These are phyloP conservation scores for Centrocercus urophasianus DNA, from an alignment of 2,113 vertebrate genomes.

Conservation along the genomic window DNA sequence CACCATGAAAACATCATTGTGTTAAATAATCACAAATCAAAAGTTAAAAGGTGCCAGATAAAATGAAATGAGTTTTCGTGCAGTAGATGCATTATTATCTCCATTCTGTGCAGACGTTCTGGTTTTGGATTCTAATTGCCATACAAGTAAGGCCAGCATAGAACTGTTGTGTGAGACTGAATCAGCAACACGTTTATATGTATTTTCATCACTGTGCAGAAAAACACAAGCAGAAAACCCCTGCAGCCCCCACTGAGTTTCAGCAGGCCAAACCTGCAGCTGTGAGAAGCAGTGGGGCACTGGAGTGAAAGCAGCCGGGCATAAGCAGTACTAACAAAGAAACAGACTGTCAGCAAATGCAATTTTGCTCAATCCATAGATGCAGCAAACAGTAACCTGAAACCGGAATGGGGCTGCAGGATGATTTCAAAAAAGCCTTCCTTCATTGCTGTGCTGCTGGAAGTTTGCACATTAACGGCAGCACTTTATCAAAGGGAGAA, in stretches of 20 bases:
- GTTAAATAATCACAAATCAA: not conserved
- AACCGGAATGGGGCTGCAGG: not conserved
- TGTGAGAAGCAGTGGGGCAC: not conserved
- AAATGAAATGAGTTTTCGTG: not conserved
- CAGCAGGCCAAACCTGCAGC: not conserved
- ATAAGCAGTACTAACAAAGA: not conserved
- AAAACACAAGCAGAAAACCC: not conserved
- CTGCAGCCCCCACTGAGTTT: not conserved
- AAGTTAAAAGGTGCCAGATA: not conserved
- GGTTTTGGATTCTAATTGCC: not conserved
- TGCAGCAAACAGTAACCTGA: not conserved
- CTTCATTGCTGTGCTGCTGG: not conserved
- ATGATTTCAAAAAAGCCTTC: not conserved
- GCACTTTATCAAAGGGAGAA: not conserved
- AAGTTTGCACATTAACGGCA: not conserved
- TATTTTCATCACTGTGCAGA: not conserved
- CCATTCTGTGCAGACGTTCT: not conserved
- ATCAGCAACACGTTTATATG: not conserved
- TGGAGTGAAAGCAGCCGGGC: not conserved
- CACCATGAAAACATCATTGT: not conserved
- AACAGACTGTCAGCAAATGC: not conserved
- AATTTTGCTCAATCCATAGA: not conserved
- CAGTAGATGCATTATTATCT: not conserved
- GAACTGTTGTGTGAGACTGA: not conserved
- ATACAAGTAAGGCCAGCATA: not conserved